phyloP scores from a whole-genome alignment of 2,797 vertebrate genomes.

The Trichosurus vulpecula region DNA sequence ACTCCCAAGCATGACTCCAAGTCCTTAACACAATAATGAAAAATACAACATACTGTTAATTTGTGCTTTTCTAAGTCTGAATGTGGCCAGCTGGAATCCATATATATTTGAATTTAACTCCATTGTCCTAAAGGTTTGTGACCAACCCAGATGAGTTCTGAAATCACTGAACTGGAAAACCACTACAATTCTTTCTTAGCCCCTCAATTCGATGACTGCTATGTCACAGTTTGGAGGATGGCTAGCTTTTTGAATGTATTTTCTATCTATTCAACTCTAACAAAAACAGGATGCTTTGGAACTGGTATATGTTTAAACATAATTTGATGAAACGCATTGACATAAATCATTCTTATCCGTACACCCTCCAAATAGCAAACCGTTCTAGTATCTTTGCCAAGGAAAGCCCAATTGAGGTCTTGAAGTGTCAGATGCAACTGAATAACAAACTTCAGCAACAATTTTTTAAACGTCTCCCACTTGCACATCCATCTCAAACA shows the following conservation, averaged over 20 bases:
- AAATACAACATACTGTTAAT: neutral
- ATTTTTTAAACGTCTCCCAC: neutral
- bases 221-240: neutral
- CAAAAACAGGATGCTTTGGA: neutral
- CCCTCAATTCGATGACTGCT: neutral
- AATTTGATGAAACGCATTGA: neutral
- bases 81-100: neutral
- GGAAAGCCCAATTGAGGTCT: neutral
- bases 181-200: neutral
- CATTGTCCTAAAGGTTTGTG: neutral
- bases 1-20: neutral
- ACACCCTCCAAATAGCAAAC: neutral
- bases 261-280: neutral
- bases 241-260: neutral
- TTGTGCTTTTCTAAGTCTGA: neutral
- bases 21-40: neutral
- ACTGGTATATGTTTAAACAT: constrained; percentile 5
- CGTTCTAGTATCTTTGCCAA: neutral
- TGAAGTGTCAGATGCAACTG: neutral
- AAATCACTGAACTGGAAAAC: neutral
- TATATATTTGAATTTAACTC: neutral
- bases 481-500: neutral
- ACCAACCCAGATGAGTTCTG: neutral
- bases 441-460: neutral
- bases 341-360: neutral